Evolutionary conservation across 2,113 vertebrate genomes (phyloP), one percentile per base, ranked within the genome.

Genomic region (Sprattus sprattus): DNA sequence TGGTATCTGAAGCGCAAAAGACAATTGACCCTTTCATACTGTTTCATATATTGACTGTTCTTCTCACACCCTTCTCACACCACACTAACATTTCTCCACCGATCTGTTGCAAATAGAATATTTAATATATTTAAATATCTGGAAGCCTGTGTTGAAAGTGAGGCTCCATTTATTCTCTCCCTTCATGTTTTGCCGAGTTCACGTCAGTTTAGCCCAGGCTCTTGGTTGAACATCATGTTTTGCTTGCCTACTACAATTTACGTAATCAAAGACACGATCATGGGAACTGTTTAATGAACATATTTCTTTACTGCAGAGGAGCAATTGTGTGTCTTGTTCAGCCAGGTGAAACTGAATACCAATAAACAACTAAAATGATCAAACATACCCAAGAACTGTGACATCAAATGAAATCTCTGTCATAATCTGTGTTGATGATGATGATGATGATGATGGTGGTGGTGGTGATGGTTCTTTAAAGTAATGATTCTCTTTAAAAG

Each of bases 91-190:
- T 91, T 93, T 91, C 89, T 86, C 90, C 50, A 16, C 86, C 85
- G 84, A 82, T 64, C 88, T 93, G 91, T 93, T 90, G 90, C 90
- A 92, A 92, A 94, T 95, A 93, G 92, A 95, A 91, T 92, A 91
- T 93, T 93, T 94, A 93, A 95, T 94, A 94, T 94, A 94, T 95
- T 94, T 93, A 90, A 92, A 89, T 90, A 86, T 88, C 93, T 93
- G 91, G 87, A 92, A 92, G 28, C 44, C 89, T 91, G 88, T 89
- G 90, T 90, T 91, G 88, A 88, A 88, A 93, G 92, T 89, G 81
- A 89, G 81, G 85, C 88, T 89, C 82, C 83, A 89, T 88, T 91
- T 90, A 84, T 91, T 92, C 90, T 87, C 60, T 85, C 85, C 83
- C 84, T 88, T 92, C 91, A 3, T 91, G 85, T 90, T 88, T 89